These are phyloP conservation scores for Meleagris gallopavo DNA, from an alignment of 2,113 vertebrate species.

Conservation along the genomic window DNA sequence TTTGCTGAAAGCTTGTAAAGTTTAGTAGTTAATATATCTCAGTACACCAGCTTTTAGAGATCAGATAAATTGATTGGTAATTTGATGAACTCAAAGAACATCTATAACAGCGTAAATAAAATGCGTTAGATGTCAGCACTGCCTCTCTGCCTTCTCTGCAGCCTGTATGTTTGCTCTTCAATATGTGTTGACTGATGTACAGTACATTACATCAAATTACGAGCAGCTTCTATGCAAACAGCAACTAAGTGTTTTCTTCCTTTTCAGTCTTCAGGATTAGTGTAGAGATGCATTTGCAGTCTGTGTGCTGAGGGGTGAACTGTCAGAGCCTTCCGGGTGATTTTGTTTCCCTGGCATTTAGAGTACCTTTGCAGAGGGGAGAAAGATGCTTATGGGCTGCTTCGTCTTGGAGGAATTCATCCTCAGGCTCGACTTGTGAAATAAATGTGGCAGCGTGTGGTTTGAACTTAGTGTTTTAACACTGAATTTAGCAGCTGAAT, in stretches of 20 bases:
- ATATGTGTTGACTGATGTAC: conserved; percentile 59
- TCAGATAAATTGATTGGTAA: conserved; percentile 69
- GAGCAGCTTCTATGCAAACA: conserved; percentile 59
- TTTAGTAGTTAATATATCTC: conserved; percentile 62
- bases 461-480: conserved; percentile 72
- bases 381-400: conserved; percentile 49
- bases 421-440: conserved; percentile 67
- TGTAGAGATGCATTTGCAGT: not conserved
- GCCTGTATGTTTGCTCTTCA: not conserved
- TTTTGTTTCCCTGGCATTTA: conserved; percentile 60
- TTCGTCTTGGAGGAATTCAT: conserved; percentile 57
- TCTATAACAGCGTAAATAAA: conserved; percentile 71
- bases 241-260: conserved; percentile 52
- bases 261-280: not conserved
- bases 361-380: conserved; percentile 35
- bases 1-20: conserved; percentile 61
- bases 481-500: conserved; percentile 74
- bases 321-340: conserved; percentile 45
- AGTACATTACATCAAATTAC: conserved; percentile 56
- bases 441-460: conserved; percentile 66
- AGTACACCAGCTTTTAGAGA: conserved; percentile 62
- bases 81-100: conserved; percentile 69
- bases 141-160: not conserved
- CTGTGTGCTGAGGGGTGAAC: conserved; percentile 38
- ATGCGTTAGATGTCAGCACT: conserved; percentile 42